A percentile compares a stretch with the other conserved stretches of the same genome.
phyloP scores from a whole-genome alignment of 2,113 vertebrate genomes.

The Gavia stellata region DNA sequence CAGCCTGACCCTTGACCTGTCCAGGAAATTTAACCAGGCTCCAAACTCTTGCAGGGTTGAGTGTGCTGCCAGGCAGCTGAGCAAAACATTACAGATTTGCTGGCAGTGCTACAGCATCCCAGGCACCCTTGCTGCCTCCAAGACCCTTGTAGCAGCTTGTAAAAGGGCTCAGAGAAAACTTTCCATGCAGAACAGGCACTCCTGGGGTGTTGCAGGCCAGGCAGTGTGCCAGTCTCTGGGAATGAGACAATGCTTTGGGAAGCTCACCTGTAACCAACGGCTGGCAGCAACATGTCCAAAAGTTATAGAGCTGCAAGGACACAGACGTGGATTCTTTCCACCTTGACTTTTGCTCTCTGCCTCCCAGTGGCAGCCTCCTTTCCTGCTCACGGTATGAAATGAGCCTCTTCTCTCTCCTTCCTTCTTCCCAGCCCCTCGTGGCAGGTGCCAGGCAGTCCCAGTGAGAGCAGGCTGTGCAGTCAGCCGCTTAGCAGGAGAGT shows the following conservation, averaged over 20 bases:
- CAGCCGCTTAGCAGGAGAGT: not conserved
- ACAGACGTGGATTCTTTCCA: not conserved
- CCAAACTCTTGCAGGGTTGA: not conserved
- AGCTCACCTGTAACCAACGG: not conserved
- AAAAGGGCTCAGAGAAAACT: not conserved
- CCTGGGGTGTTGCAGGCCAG: not conserved
- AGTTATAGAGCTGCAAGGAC: not conserved
- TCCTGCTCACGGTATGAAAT: not conserved
- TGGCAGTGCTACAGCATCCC: not conserved
- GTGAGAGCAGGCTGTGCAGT: not conserved
- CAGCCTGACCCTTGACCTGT: not conserved
- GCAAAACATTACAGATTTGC: conserved; percentile 2
- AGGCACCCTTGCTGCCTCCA: not conserved
- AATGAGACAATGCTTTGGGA: conserved; percentile 4
- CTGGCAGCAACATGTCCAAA: not conserved
- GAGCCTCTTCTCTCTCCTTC: not conserved
- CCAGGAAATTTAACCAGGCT: conserved; percentile 23
- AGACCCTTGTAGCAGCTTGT: conserved; percentile 2
- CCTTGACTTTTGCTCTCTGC: not conserved
- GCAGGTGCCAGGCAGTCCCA: not conserved
- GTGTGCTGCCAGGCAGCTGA: not conserved
- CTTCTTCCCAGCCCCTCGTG: not conserved
- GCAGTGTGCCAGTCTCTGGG: not conserved
- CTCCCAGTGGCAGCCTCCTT: not conserved
- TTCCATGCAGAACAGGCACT: not conserved